Evolutionary conservation across 2,113 vertebrate genomes (phyloP).

Genomic region (Scopus umbretta): DNA sequence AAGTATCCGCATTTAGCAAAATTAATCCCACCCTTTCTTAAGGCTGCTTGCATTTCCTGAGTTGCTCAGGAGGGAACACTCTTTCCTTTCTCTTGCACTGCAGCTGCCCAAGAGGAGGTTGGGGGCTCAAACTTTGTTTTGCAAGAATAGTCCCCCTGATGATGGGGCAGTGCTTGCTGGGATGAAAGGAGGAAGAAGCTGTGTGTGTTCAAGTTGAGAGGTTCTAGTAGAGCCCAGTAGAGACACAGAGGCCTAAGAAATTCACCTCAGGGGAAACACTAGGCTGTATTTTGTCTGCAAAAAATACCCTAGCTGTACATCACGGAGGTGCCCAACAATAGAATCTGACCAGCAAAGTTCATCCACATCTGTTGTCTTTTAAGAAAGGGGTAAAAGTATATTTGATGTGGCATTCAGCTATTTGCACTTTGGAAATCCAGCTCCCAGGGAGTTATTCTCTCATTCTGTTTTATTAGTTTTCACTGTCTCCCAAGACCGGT

Average conservation of each 20-base stretch:
- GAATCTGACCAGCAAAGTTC: conserved; percentile 26
- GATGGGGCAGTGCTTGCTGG: not conserved
- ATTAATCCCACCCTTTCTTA: not conserved
- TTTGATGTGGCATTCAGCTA: not conserved
- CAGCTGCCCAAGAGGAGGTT: not conserved
- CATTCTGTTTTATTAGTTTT: conserved; percentile 57
- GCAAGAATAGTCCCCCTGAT: not conserved
- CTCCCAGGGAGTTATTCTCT: conserved; percentile 16
- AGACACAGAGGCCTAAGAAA: not conserved
- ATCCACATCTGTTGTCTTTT: not conserved
- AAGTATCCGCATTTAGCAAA: not conserved
- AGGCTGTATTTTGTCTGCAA: not conserved
- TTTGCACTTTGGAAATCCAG: conserved; percentile 46
- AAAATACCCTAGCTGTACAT: not conserved
- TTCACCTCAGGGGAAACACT: not conserved
- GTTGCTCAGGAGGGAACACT: not conserved
- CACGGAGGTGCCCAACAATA: not conserved
- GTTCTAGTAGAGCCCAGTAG: not conserved
- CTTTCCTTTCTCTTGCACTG: not conserved
- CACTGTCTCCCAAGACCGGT: conserved; percentile 23
- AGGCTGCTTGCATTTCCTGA: not conserved
- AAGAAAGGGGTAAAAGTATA: not conserved
- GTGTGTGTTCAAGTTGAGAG: not conserved
- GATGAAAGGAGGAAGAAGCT: not conserved
- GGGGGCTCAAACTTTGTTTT: not conserved